Evolutionary conservation across 1,140 invertebrate genomes (phyloP).

Genomic region (Coelopa frigida): DNA sequence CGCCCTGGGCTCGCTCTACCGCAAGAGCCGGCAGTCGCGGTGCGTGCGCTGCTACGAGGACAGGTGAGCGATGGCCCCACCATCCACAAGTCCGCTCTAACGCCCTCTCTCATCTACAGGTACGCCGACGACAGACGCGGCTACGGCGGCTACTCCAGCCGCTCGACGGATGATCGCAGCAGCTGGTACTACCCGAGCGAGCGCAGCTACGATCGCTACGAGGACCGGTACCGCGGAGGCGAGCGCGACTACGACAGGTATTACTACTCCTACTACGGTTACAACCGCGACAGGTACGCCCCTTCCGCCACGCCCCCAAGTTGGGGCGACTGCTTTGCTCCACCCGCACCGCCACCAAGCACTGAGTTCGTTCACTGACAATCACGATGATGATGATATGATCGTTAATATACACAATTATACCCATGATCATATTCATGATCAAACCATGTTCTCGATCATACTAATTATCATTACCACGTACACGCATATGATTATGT

Average conservation of each 20-base stretch:
- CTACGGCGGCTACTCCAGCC: conserved; percentile 25
- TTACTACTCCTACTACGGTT: background rate
- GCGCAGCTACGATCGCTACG: conserved; percentile 23
- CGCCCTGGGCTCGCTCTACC: conserved; percentile 12
- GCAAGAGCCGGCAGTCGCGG: conserved; percentile 36
- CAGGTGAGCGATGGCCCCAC: conserved; percentile 14
- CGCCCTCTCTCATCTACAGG: background rate
- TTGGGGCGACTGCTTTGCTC: too few relatives aligned
- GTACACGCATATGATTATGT: too few relatives aligned
- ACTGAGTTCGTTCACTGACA: too few relatives aligned
- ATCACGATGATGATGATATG: too few relatives aligned
- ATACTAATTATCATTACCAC: too few relatives aligned
- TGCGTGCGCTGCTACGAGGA: conserved; percentile 42
- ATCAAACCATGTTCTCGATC: too few relatives aligned
- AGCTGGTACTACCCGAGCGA: conserved; percentile 30
- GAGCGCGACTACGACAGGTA: conserved; percentile 8
- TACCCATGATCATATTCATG: too few relatives aligned
- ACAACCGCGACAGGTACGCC: conserved; percentile 9
- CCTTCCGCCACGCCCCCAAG: background rate
- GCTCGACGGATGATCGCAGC: conserved; percentile 24
- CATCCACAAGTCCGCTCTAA: background rate
- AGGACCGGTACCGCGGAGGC: conserved; percentile 6
- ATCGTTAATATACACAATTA: too few relatives aligned
- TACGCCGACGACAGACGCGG: conserved; percentile 23
- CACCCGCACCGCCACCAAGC: too few relatives aligned